Conservation (phyloP, 2,888 invertebrate genomes). For the Tachina lurida region DNA sequence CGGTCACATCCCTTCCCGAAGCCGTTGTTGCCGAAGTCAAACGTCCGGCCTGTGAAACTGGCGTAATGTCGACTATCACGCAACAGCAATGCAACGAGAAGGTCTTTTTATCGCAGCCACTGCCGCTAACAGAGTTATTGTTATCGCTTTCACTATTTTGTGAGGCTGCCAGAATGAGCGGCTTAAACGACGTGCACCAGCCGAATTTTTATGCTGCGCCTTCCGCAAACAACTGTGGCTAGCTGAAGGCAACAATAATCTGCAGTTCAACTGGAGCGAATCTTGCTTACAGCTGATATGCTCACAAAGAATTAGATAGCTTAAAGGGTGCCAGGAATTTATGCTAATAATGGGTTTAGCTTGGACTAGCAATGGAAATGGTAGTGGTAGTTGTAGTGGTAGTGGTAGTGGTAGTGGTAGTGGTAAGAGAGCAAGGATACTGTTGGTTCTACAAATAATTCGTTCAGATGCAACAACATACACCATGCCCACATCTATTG, state of each 20-base stretch:
- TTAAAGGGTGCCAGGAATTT: neutral
- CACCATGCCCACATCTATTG: constrained; percentile 72
- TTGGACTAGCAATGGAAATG: constrained; percentile 40
- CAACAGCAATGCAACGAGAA: constrained; percentile 84
- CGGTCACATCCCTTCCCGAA: constrained; percentile 83
- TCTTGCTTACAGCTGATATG: neutral
- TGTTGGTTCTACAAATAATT: constrained; percentile 59
- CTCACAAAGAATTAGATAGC: neutral
- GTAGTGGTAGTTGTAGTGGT: constrained; percentile 38
- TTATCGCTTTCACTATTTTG: constrained; percentile 82
- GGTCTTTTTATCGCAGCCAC: constrained; percentile 83
- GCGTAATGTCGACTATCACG: constrained; percentile 84
- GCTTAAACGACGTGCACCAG: constrained; percentile 71
- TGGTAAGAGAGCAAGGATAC: constrained; percentile 53
- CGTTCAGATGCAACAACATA: constrained; percentile 58
- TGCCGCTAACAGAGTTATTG: constrained; percentile 80
- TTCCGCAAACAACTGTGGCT: constrained; percentile 14
- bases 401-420: constrained; percentile 41
- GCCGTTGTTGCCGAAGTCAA: constrained; percentile 83
- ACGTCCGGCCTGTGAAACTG: constrained; percentile 83
- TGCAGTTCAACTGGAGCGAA: neutral
- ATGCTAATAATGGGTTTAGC: neutral
- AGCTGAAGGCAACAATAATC: neutral
- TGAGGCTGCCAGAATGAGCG: constrained; percentile 83
- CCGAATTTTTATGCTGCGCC: constrained; percentile 60